These are phyloP conservation scores for Trimorus sp. DNA, from an alignment of 2,888 invertebrate genomes.

Conservation along the genomic window DNA sequence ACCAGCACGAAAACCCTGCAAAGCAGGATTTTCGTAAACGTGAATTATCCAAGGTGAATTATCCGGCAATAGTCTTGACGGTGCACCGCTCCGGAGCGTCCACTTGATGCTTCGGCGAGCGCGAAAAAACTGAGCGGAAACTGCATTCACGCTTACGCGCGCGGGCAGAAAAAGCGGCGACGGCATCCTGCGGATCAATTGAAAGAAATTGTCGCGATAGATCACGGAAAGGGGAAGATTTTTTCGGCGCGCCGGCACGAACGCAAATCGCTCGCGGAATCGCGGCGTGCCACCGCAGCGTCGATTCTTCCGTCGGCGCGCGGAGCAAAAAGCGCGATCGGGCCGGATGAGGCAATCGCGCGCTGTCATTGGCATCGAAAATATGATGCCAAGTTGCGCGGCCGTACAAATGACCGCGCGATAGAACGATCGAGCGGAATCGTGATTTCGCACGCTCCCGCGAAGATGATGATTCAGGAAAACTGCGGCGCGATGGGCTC, in stretches of 20 bases:
- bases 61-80: no score
- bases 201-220: no score
- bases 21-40: no score
- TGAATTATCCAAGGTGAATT: no score
- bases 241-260: no score
- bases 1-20: no score
- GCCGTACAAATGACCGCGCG: slow-evolving; percentile 33
- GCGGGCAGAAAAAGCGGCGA: no score
- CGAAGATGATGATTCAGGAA: slow-evolving; percentile 56
- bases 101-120: no score
- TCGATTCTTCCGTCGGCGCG: slow-evolving; percentile 7
- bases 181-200: no score
- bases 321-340: slow-evolving; percentile 32
- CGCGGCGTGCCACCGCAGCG: slow-evolving; percentile 13
- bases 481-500: slow-evolving; percentile 38
- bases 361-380: slow-evolving; percentile 34
- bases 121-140: no score
- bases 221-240: neutral
- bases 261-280: neutral
- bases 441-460: slow-evolving; percentile 57
- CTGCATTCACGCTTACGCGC: no score
- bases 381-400: slow-evolving; percentile 26
- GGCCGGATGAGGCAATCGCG: slow-evolving; percentile 43
- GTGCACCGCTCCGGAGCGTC: no score
- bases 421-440: slow-evolving; percentile 24